Percentiles rank a stretch among this genome's conserved stretches.
Evolutionary conservation across 2,888 invertebrate genomes (phyloP).

Genomic region (Subacronicta megacephala): DNA sequence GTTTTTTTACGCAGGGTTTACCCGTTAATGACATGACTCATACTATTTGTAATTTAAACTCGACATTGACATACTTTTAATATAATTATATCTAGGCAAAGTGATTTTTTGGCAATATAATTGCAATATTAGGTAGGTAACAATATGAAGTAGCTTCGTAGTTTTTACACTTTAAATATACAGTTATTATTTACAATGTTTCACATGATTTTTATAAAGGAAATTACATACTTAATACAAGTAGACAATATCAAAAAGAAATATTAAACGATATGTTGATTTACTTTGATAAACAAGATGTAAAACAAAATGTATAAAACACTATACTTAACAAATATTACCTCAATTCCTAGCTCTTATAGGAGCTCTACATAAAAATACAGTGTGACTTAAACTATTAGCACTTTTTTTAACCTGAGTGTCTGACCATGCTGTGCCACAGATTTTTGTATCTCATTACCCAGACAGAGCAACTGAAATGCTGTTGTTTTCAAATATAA

Average conservation of each 20-base stretch:
- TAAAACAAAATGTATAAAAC: not conserved
- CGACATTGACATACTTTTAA: no score
- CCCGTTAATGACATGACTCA: no score
- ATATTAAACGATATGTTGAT: conserved; percentile 18
- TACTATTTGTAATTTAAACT: no score
- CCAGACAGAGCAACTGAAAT: no score
- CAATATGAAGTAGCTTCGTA: not conserved
- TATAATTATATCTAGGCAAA: no score
- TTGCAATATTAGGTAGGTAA: not conserved
- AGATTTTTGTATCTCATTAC: no score
- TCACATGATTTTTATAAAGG: not conserved
- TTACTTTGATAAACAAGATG: conserved; percentile 7
- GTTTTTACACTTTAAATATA: not conserved
- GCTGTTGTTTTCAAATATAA: no score
- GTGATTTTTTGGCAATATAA: no score
- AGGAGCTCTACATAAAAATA: not conserved
- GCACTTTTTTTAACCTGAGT: no score
- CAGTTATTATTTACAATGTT: not conserved
- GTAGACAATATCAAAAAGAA: not conserved
- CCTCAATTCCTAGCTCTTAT: not conserved
- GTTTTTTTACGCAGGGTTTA: no score
- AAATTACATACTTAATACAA: not conserved
- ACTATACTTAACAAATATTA: not conserved
- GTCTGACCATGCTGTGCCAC: no score
- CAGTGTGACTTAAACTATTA: not conserved